Conservation (phyloP, 2,888 invertebrate genomes). For the Hoplodrina blanda region DNA sequence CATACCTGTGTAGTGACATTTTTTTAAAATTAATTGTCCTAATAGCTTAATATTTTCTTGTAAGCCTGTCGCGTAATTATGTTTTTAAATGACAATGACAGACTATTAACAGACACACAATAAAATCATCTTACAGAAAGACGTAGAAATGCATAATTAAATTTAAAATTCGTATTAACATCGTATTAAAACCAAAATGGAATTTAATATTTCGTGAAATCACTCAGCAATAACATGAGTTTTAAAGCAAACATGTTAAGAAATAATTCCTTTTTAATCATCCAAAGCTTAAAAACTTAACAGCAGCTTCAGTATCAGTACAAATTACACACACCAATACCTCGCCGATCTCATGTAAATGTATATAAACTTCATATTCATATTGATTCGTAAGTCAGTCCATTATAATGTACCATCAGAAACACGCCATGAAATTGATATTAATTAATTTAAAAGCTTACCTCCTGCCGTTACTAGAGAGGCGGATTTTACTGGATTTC, state of each 20-base stretch:
- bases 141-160: too few relatives aligned
- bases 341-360: conserved; percentile 1
- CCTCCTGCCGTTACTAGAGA: conserved; percentile 50
- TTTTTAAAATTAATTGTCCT: too few relatives aligned
- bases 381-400: conserved; percentile 11
- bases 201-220: too few relatives aligned
- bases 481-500: conserved; percentile 70
- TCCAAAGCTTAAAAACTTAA: conserved; percentile 6
- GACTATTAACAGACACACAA: too few relatives aligned
- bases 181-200: too few relatives aligned
- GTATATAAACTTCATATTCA: conserved; percentile 3
- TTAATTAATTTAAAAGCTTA: conserved; percentile 70
- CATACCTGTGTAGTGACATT: too few relatives aligned
- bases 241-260: neutral
- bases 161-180: too few relatives aligned
- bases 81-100: too few relatives aligned
- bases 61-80: too few relatives aligned
- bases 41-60: too few relatives aligned
- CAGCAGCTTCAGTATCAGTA: neutral
- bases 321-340: conserved; percentile 10
- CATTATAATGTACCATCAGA: conserved; percentile 45
- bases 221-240: too few relatives aligned
- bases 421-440: conserved; percentile 56
- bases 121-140: too few relatives aligned
- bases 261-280: conserved; percentile 18